These are phyloP conservation scores for Esox masquinongy DNA, from an alignment of 2,797 vertebrate species.

Conservation along the genomic window DNA sequence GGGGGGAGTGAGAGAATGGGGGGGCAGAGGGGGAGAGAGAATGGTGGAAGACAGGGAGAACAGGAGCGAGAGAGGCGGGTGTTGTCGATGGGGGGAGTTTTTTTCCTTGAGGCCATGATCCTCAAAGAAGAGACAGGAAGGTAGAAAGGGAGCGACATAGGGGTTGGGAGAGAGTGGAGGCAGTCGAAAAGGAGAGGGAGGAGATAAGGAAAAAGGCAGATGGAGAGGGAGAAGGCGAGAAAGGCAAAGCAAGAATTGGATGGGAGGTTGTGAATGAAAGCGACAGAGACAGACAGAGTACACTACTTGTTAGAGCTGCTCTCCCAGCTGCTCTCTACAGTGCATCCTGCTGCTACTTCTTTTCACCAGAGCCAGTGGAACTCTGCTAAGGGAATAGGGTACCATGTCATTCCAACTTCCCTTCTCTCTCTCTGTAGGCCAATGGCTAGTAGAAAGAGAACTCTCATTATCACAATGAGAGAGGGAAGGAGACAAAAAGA, in stretches of 20 bases:
- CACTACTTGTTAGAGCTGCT: neutral
- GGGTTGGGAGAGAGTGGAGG: neutral
- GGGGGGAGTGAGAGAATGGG: neutral
- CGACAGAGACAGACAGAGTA: conserved; percentile 1
- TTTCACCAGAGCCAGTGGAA: neutral
- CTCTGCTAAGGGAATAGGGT: no score
- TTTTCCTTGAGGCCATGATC: neutral
- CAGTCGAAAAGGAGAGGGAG: neutral
- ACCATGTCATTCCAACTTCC: neutral
- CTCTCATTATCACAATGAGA: neutral
- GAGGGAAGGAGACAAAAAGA: neutral
- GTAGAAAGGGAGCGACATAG: neutral
- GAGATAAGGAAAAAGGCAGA: neutral
- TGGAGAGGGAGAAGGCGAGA: neutral
- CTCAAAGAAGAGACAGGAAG: neutral
- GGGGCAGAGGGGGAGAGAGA: neutral
- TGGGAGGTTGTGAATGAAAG: neutral
- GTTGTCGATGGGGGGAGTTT: no score
- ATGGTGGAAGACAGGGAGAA: neutral
- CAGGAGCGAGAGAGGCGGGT: no score
- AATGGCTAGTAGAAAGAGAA: neutral
- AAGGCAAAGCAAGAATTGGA: neutral
- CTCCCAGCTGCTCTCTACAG: neutral
- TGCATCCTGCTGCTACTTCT: neutral
- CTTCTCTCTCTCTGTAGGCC: neutral